Base-by-base conservation (phyloP, 2,797 vertebrate genomes). In the Glyptemys insculpta region DNA sequence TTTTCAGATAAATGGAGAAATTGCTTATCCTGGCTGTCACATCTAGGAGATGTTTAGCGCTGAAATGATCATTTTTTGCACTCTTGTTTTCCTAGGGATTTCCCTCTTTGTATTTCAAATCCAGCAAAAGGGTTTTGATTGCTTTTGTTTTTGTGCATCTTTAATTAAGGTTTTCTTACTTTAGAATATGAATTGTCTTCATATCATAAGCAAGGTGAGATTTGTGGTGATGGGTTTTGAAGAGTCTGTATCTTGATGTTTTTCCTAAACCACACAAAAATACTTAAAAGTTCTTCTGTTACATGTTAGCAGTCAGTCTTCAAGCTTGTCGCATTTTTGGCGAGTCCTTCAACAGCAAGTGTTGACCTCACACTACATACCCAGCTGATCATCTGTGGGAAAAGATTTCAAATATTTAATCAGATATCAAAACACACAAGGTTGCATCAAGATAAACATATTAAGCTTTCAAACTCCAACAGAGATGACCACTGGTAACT, bases 1-100 rank as follows among this genome's bases (percentile, higher is more conserved):
- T 92, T 86, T 94, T 88, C 86, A 89, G 87, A 62, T 80, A 83
- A 79, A 78, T 80, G 85, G 88, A 78, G 80, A 94, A 94, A 57
- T 81, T 54, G 37, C 57, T 59, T 59, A 15, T 29, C 12, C 57
- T 59, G 57, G 27, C 59, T 62, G 29, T 44, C 10, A 41, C 57
- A 81, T 52, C 37, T 57, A 79, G 85, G 89, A 92, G n/a, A 89
- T 85, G 91, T 91, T 37, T 47, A 94, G 87, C 83, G 18, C 2
- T 56, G 62, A 81, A 94, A 81, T 1, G 2, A 76, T 84, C 81
- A 79, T 53, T 62, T 9, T 57, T n/a, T 47, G 8, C 93, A 27
- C 57, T 31, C 1, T 84, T 50, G 81, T 87, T 53, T 86, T 88
- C 29, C 52, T 49, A 0, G 14, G 8, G 81, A 85, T 41, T 72